Evolutionary conservation across 2,888 invertebrate species (phyloP).

Genomic region (Pristionchus fissidentatus): DNA sequence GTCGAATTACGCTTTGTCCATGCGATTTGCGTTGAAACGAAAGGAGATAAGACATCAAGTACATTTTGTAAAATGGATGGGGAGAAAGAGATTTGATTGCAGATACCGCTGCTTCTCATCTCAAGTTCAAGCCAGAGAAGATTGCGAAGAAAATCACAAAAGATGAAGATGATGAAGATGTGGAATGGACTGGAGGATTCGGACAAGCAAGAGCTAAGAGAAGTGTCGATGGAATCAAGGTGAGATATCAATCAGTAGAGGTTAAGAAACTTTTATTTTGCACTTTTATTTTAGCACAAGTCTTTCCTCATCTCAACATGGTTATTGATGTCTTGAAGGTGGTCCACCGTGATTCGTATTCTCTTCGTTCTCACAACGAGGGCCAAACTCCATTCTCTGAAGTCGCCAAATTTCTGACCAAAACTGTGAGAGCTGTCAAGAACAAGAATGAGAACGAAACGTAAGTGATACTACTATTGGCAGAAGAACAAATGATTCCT

Average conservation of each 20-base stretch:
- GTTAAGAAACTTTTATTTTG: background rate
- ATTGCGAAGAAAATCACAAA: constrained; percentile 4
- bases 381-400: constrained; percentile 58
- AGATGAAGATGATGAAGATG: constrained; percentile 50
- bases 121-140: constrained; percentile 51
- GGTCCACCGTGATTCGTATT: constrained; percentile 54
- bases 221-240: constrained; percentile 32
- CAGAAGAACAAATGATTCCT: too few species aligned
- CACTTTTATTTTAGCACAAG: background rate
- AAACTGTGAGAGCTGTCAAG: constrained; percentile 60
- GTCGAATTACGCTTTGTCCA: too few species aligned
- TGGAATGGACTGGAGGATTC: constrained; percentile 64
- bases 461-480: background rate
- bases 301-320: background rate
- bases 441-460: constrained; percentile 57
- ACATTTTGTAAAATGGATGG: background rate
- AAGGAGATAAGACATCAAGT: background rate
- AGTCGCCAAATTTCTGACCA: constrained; percentile 61
- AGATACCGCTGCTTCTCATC: constrained; percentile 48
- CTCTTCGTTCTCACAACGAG: constrained; percentile 49
- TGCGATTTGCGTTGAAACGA: too few species aligned
- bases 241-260: background rate
- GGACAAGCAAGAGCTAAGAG: constrained; percentile 61
- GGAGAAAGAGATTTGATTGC: background rate
- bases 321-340: constrained; percentile 21